These are phyloP conservation scores for Coecobrya sp. DNA, from an alignment of 2,888 invertebrate genomes.

Conservation along the genomic window DNA sequence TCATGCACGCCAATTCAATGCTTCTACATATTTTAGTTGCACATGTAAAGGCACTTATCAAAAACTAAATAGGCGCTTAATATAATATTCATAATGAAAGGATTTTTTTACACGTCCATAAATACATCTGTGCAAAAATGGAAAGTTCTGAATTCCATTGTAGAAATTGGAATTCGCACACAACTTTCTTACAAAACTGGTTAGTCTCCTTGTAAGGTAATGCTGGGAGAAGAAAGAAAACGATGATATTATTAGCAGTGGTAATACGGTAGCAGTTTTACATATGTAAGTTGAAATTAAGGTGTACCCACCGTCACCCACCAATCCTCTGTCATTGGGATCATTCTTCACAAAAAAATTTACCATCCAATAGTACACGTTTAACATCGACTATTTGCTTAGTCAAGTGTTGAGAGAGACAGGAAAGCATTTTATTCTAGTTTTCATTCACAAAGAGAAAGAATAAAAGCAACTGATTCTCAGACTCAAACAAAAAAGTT, in stretches of 20 bases:
- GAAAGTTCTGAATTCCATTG: not conserved
- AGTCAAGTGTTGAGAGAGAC: not conserved
- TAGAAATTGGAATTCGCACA: not conserved
- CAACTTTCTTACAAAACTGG: not conserved
- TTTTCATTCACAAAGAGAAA: conserved; percentile 22
- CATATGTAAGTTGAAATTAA: too few relatives aligned
- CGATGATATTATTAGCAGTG: too few relatives aligned
- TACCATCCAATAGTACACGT: not conserved
- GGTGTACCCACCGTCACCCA: not conserved
- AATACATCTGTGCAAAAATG: not conserved
- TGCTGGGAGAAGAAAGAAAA: too few relatives aligned
- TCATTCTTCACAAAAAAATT: not conserved
- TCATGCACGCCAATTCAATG: too few relatives aligned
- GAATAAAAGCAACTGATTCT: conserved; percentile 12
- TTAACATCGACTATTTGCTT: not conserved
- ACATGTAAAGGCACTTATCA: too few relatives aligned
- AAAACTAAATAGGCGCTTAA: too few relatives aligned
- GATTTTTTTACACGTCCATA: too few relatives aligned
- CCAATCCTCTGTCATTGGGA: not conserved
- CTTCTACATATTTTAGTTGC: too few relatives aligned
- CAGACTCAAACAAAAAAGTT: conserved; percentile 29
- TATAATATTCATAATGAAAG: too few relatives aligned
- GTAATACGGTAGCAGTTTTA: too few relatives aligned
- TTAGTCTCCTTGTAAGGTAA: too few relatives aligned
- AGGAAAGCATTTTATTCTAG: not conserved